Conservation (phyloP, 2,888 invertebrate genomes). For the Dolichopus griseipennis region DNA sequence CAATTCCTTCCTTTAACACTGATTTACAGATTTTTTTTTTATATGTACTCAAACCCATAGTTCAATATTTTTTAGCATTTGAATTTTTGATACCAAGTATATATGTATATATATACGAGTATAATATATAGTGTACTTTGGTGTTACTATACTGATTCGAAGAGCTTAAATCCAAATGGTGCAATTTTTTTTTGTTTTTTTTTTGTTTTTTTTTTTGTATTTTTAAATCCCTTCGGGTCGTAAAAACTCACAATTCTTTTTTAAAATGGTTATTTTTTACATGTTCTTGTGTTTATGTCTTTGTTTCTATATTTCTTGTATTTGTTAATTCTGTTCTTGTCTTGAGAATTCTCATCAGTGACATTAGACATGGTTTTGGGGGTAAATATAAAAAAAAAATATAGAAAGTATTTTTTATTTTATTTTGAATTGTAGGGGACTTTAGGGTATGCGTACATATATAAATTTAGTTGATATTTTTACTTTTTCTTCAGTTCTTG, state of each 20-base stretch:
- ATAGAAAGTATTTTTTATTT: not conserved
- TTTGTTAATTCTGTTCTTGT: not conserved
- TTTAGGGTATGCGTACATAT: not conserved
- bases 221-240: constrained; percentile 3
- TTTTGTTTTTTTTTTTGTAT: not conserved
- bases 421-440: not conserved
- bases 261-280: not conserved
- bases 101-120: not conserved
- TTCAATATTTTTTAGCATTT: not conserved
- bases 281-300: no score
- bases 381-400: not conserved
- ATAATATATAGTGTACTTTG: not conserved
- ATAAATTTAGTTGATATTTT: not conserved
- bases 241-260: not conserved
- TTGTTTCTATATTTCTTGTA: no score
- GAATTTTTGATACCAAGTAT: not conserved
- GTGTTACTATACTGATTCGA: not conserved
- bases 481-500: no score
- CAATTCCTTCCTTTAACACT: not conserved
- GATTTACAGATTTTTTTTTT: not conserved
- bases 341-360: constrained; percentile 1
- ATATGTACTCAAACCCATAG: no score
- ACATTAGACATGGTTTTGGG: not conserved
- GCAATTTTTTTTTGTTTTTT: not conserved
- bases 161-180: not conserved